Percentiles rank a stretch among this genome's conserved stretches.
Evolutionary conservation across 2,113 vertebrate genomes (phyloP).

Genomic region (Athene noctua): DNA sequence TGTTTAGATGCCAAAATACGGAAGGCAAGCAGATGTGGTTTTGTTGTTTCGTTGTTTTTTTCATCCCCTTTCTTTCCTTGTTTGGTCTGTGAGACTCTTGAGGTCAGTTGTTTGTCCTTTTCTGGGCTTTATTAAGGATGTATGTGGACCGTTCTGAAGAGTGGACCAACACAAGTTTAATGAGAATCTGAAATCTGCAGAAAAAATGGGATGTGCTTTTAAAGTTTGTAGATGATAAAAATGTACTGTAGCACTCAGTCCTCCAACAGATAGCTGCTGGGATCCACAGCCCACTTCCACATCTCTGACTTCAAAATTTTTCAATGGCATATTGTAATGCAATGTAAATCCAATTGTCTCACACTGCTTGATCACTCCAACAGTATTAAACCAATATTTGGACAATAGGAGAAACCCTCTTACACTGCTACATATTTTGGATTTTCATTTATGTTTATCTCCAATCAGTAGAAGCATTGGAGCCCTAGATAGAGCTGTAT

Average conservation of each 20-base stretch:
- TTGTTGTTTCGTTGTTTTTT: too few relatives aligned
- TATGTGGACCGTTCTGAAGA: neutral
- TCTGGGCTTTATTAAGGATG: neutral
- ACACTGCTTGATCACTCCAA: neutral
- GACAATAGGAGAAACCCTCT: neutral
- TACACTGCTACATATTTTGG: neutral
- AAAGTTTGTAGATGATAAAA: neutral
- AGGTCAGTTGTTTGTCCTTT: neutral
- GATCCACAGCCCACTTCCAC: neutral
- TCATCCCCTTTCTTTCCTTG: neutral
- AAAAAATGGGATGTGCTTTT: neutral
- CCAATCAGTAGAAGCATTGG: neutral
- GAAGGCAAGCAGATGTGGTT: neutral
- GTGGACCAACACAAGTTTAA: neutral
- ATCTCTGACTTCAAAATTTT: neutral
- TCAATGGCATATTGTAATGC: neutral
- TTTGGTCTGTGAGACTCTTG: neutral
- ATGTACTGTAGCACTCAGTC: neutral
- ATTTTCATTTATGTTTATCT: neutral
- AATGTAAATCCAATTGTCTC: neutral
- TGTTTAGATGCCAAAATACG: neutral
- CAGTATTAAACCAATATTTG: neutral
- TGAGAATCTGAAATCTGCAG: neutral
- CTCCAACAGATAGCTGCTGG: neutral
- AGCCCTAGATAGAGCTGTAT: neutral